Conservation (phyloP, 2,888 invertebrate species). For the Celastrina argiolus region DNA sequence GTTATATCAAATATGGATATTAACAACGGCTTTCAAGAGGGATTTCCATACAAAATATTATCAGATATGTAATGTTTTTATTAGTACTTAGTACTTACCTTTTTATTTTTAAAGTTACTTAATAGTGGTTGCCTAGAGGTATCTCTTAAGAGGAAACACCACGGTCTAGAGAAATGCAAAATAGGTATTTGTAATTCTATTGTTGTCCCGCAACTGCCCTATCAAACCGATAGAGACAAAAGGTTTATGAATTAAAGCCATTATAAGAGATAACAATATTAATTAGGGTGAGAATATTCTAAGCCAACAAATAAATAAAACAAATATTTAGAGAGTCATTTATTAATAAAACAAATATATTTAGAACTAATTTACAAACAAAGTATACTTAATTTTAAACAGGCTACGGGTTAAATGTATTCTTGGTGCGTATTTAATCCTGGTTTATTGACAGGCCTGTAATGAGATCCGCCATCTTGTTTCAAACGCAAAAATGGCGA, state of each 20-base stretch:
- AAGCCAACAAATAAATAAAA: neutral
- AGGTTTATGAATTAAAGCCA: too few species aligned
- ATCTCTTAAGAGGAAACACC: too few species aligned
- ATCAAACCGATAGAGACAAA: too few species aligned
- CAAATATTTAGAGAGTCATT: conserved; percentile 5
- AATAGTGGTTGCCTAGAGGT: too few species aligned
- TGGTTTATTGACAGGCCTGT: conserved; percentile 6
- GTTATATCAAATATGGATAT: neutral
- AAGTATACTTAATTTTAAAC: neutral
- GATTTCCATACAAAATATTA: neutral
- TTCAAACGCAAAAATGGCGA: neutral
- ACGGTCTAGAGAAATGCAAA: too few species aligned
- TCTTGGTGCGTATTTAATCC: neutral
- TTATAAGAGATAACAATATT: too few species aligned
- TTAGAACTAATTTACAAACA: neutral
- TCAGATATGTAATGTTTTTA: too few species aligned
- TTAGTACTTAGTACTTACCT: too few species aligned
- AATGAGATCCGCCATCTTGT: conserved; percentile 1
- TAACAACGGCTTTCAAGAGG: neutral
- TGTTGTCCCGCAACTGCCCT: too few species aligned
- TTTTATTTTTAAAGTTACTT: too few species aligned
- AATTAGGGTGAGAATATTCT: too few species aligned
- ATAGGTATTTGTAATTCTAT: too few species aligned
- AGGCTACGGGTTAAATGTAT: neutral
- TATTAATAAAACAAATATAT: neutral